Conservation (phyloP, 1,140 invertebrate species). For the Wiebesia pumilae region DNA sequence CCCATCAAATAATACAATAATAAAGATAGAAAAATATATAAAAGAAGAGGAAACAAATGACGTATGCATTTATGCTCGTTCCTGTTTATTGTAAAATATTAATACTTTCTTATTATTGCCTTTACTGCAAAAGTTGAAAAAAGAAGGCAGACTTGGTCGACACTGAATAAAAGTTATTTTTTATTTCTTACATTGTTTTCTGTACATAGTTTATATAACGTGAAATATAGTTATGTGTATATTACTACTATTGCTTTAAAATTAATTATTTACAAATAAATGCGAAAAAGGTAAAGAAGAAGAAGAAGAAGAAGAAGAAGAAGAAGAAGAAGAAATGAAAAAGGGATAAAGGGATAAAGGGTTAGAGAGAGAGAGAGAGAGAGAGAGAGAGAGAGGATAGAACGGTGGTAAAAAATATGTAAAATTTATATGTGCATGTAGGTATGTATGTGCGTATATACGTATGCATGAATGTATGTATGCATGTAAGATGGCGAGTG, state of each 20-base stretch:
- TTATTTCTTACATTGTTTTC: constrained; percentile 66
- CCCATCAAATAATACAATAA: constrained; percentile 49
- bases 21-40: constrained; percentile 43
- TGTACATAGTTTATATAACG: constrained; percentile 68
- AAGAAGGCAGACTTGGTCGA: constrained; percentile 42
- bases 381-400: neutral
- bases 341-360: neutral
- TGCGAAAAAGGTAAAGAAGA: neutral
- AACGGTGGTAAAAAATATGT: neutral
- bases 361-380: neutral
- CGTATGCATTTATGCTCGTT: constrained; percentile 53
- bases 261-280: constrained; percentile 57
- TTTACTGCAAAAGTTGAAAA: constrained; percentile 35
- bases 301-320: neutral
- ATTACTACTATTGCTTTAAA: constrained; percentile 54
- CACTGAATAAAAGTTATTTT: constrained; percentile 47
- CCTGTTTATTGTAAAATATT: constrained; percentile 52
- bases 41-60: constrained; percentile 44
- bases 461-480: neutral
- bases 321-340: neutral
- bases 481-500: constrained; percentile 59
- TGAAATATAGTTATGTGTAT: constrained; percentile 55
- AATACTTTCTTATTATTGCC: constrained; percentile 44
- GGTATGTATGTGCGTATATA: constrained; percentile 57
- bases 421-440: constrained; percentile 40